Base-by-base conservation (phyloP, 2,113 vertebrate species). In the Trinectes maculatus region DNA sequence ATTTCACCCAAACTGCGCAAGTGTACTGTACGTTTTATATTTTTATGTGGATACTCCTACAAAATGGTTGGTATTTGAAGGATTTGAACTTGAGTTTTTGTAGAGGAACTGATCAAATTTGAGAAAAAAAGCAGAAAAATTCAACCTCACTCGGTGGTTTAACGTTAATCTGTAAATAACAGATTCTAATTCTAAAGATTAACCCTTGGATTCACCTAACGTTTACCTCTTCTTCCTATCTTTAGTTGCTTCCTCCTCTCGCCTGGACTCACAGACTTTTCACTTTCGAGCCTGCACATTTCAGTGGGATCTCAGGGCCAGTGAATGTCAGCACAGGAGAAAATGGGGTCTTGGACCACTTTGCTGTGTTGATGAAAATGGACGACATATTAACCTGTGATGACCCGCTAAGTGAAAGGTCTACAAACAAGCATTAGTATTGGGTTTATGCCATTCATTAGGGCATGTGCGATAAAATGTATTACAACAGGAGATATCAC, bases 181-280 rank as follows among this genome's bases (percentile, higher is more conserved):
- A n/a, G 11, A 16, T 29, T 55, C 31, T 34, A 33, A 6, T 22
- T 55, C 18, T 46, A 9, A 64, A 69, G 47, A 65, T n/a, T n/a
- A n/a, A n/a, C n/a, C n/a, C n/a, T n/a, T n/a, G n/a, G n/a, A n/a
- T 69, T 79, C 42, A 60, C 47, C 71, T 43, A 51, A 73, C 49
- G 26, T 52, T 66, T 37, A 71, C 56, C 12, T 65, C 61, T 42
- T n/a, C 71, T 34, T 52, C 49, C 48, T 47, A 12, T 47, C 26
- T n/a, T n/a, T n/a, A n/a, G n/a, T n/a, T n/a, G n/a, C n/a, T n/a
- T n/a, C n/a, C n/a, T n/a, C n/a, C n/a, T n/a, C n/a, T n/a, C n/a
- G n/a, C n/a, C n/a, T 5, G 8, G 36, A 58, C 40, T 49, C 33
- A 75, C 62, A 39, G 26, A 16, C 21, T 5, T 16, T 31, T 40